These are phyloP conservation scores for Drosophila kanekoi DNA, from an alignment of 2,888 invertebrate genomes.

Conservation along the genomic window DNA sequence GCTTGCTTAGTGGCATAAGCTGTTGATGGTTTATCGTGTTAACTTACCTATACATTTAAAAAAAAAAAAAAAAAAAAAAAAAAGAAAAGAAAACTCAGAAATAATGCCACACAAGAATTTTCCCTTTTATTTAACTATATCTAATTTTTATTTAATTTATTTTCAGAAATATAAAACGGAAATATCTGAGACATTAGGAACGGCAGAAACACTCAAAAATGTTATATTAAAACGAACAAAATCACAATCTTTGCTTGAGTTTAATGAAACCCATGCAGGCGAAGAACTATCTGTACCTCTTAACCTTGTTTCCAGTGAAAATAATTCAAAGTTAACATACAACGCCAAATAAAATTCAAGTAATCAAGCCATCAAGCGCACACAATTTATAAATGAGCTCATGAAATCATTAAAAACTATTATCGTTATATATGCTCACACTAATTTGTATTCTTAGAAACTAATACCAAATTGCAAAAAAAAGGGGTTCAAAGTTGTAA, in stretches of 20 bases:
- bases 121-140: too few species aligned
- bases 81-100: background rate
- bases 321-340: conserved; percentile 78
- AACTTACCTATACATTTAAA: background rate
- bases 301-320: conserved; percentile 81
- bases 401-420: conserved; percentile 20
- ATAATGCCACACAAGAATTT: background rate
- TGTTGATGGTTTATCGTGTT: too few species aligned
- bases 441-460: conserved; percentile 71
- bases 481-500: conserved; percentile 63
- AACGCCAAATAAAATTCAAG: conserved; percentile 76
- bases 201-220: conserved; percentile 67
- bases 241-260: conserved; percentile 61
- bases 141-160: background rate
- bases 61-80: background rate
- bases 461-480: conserved; percentile 77
- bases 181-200: conserved; percentile 46
- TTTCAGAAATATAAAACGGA: conserved; percentile 68
- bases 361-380: conserved; percentile 59
- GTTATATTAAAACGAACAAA: conserved; percentile 69
- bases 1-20: too few species aligned
- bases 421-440: conserved; percentile 40
- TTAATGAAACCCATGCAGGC: conserved; percentile 63
- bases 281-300: conserved; percentile 77
- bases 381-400: conserved; percentile 69